Evolutionary conservation across 2,113 vertebrate species (phyloP).

Genomic region (Neomonachus schauinslandi): DNA sequence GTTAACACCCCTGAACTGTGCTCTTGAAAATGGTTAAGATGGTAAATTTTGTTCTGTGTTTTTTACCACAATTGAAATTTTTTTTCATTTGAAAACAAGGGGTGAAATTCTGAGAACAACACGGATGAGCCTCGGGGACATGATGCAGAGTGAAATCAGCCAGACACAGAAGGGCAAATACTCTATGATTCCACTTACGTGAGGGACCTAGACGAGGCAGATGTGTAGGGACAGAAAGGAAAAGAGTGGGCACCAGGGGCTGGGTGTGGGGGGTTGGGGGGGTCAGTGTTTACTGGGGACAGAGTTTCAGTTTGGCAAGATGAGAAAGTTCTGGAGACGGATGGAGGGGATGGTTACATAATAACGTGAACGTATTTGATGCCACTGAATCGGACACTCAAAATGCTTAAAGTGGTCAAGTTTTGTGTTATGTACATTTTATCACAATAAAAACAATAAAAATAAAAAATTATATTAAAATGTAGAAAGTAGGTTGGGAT

Average conservation of each 20-base stretch:
- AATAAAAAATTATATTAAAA: background rate
- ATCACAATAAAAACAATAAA: background rate
- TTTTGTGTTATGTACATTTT: background rate
- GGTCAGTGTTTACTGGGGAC: rapidly evolving
- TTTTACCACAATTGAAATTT: background rate
- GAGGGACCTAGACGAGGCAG: background rate
- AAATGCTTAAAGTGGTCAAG: rapidly evolving
- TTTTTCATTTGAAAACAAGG: background rate
- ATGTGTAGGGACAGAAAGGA: background rate
- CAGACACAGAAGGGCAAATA: background rate
- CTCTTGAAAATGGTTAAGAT: background rate
- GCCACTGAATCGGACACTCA: rapidly evolving
- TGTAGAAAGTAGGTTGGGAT: background rate
- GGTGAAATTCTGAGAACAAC: background rate
- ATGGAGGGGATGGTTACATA: rapidly evolving
- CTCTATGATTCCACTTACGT: background rate
- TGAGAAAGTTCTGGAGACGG: background rate
- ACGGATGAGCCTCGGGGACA: background rate
- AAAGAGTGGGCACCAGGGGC: background rate
- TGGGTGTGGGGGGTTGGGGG: background rate
- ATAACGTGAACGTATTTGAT: rapidly evolving
- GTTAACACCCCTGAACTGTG: rapidly evolving
- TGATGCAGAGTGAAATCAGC: background rate
- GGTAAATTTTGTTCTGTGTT: background rate
- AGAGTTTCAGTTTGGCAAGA: background rate